phyloP scores from a whole-genome alignment of 2,888 invertebrate genomes.

The Acanthacorydalis orientalis region DNA sequence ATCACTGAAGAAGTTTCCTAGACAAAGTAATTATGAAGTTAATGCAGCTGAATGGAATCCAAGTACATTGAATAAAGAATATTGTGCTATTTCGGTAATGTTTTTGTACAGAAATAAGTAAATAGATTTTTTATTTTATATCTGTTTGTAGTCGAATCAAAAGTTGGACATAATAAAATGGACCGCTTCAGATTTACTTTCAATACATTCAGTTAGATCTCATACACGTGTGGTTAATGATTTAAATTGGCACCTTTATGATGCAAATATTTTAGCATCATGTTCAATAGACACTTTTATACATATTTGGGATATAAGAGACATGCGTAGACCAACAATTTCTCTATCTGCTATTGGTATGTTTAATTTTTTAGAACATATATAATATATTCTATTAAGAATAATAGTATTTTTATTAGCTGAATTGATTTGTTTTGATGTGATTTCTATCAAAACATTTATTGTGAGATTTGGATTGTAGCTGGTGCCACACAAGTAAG shows the following conservation, averaged over 20 bases:
- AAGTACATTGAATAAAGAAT: conserved; percentile 53
- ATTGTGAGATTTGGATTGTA: conserved; percentile 16
- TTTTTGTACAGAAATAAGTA: neutral
- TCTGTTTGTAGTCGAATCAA: conserved; percentile 58
- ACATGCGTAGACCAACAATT: conserved; percentile 63
- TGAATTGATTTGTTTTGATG: neutral
- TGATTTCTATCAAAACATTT: neutral
- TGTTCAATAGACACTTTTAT: conserved; percentile 90
- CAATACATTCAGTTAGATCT: conserved; percentile 54
- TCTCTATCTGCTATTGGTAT: conserved; percentile 79
- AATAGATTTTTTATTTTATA: conserved; percentile 1
- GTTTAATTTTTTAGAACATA: conserved; percentile 17
- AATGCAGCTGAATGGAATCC: conserved; percentile 88
- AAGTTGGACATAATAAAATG: conserved; percentile 74
- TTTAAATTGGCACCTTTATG: conserved; percentile 77
- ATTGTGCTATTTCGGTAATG: conserved; percentile 74
- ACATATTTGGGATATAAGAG: conserved; percentile 84
- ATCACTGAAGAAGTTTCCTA: conserved; percentile 57
- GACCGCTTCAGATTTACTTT: conserved; percentile 52
- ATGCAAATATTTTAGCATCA: conserved; percentile 62
- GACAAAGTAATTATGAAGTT: conserved; percentile 87
- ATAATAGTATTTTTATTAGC: neutral
- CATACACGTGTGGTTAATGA: conserved; percentile 80
- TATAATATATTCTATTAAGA: neutral
- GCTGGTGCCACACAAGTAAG: conserved; percentile 87